These are phyloP conservation scores for Odontothrips loti DNA, from an alignment of 2,888 invertebrate genomes.

Conservation along the genomic window DNA sequence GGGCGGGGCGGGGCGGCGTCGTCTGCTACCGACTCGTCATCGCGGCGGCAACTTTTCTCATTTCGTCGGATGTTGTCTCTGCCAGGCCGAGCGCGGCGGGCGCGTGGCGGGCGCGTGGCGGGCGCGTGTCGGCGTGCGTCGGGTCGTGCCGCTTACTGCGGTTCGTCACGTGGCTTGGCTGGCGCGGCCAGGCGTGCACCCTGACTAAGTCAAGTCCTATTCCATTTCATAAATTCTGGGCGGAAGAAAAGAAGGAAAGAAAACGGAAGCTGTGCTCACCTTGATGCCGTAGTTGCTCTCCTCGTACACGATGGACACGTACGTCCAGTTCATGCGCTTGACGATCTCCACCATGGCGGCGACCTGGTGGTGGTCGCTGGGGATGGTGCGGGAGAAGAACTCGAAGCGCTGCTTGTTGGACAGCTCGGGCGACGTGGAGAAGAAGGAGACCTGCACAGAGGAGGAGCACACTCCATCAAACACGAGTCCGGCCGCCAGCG, in stretches of 20 bases:
- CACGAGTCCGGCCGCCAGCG: not conserved
- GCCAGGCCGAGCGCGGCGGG: not conserved
- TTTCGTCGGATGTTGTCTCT: not conserved
- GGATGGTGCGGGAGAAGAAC: slow-evolving; percentile 90
- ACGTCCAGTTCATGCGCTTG: slow-evolving; percentile 81
- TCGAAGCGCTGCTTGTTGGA: slow-evolving; percentile 93
- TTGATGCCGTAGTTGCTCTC: slow-evolving; percentile 95
- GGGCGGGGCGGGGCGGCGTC: too few species aligned
- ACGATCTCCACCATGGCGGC: slow-evolving; percentile 94
- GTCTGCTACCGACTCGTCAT: too few species aligned
- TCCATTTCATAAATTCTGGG: too few species aligned
- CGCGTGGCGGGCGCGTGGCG: not conserved
- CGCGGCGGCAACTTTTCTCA: not conserved
- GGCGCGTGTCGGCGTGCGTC: not conserved
- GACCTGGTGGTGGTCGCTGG: slow-evolving; percentile 90
- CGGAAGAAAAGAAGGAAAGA: too few species aligned
- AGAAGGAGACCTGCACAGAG: slow-evolving; percentile 77
- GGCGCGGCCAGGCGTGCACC: too few species aligned
- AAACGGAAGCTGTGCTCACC: slow-evolving; percentile 53
- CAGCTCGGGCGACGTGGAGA: slow-evolving; percentile 89
- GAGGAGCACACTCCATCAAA: not conserved
- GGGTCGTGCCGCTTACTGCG: too few species aligned
- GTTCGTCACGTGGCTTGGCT: too few species aligned
- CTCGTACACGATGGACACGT: slow-evolving; percentile 92
- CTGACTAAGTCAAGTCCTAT: too few species aligned